These are phyloP conservation scores for Anguilla pacifica DNA, from an alignment of 2,797 vertebrate genomes.

Conservation along the genomic window DNA sequence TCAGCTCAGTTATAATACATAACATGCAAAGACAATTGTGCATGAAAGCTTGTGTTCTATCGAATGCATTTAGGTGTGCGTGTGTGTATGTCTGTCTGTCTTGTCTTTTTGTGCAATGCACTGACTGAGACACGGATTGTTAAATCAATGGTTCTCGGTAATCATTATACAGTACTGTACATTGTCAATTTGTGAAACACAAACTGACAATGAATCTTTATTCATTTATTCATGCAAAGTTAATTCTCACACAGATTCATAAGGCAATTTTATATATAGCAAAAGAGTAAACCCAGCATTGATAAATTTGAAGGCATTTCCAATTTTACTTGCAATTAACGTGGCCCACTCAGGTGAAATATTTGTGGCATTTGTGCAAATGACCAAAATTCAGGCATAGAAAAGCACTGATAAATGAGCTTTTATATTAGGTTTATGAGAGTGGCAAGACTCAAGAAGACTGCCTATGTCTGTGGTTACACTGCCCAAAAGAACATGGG, in stretches of 20 bases:
- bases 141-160: not conserved
- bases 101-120: not conserved
- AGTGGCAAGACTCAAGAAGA: not conserved
- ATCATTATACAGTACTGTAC: not conserved
- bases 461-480: not conserved
- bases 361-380: not conserved
- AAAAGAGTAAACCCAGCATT: not conserved
- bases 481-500: not conserved
- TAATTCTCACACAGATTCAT: not conserved
- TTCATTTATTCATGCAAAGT: not conserved
- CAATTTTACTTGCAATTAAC: not conserved
- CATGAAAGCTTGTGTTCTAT: conserved; percentile 11
- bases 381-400: not conserved
- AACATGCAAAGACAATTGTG: conserved; percentile 24
- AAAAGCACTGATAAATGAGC: not conserved
- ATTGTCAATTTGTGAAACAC: not conserved
- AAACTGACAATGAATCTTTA: not conserved
- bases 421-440: not conserved
- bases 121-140: not conserved
- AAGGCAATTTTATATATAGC: not conserved
- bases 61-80: conserved; percentile 1
- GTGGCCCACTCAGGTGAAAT: not conserved
- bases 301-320: not conserved
- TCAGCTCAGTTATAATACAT: conserved; percentile 44
- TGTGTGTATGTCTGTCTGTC: conserved; percentile 29